phyloP scores from a whole-genome alignment of 2,113 vertebrate genomes.

The Aramus guarauna region DNA sequence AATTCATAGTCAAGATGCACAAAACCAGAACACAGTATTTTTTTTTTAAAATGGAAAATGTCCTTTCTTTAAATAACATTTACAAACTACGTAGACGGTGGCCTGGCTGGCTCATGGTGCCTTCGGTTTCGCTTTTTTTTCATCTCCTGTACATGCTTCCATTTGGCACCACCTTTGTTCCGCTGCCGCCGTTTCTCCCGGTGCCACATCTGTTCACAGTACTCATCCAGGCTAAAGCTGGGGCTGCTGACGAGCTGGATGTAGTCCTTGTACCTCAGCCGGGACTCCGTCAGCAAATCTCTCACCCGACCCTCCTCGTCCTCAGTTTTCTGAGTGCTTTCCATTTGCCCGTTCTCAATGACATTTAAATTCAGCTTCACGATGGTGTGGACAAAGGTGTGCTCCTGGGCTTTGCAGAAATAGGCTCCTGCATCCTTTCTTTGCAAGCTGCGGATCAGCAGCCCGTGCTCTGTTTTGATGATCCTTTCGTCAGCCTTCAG shows the following conservation, averaged over 20 bases:
- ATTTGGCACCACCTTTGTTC: constrained; percentile 84
- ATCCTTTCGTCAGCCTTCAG: constrained; percentile 88
- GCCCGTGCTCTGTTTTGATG: constrained; percentile 86
- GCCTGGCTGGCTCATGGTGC: constrained; percentile 76
- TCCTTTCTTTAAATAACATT: constrained; percentile 60
- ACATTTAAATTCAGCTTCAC: constrained; percentile 85
- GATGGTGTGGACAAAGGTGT: constrained; percentile 87
- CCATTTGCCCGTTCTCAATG: constrained; percentile 85
- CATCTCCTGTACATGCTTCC: constrained; percentile 96
- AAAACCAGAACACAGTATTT: constrained; percentile 60
- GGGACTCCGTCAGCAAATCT: constrained; percentile 79
- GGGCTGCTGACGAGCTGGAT: constrained; percentile 87
- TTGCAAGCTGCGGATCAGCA: constrained; percentile 90
- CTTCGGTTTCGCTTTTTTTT: constrained; percentile 93
- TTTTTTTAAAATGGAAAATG: background rate
- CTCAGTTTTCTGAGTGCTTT: constrained; percentile 77
- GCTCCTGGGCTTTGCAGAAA: constrained; percentile 89
- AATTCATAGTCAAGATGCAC: constrained; percentile 51
- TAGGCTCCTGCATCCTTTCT: constrained; percentile 85
- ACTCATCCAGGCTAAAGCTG: constrained; percentile 88
- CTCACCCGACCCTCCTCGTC: constrained; percentile 72
- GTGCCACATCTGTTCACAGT: constrained; percentile 95
- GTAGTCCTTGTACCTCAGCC: constrained; percentile 93
- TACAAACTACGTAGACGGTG: constrained; percentile 64
- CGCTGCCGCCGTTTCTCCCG: constrained; percentile 81